These are phyloP conservation scores for Genyomyrus donnyi DNA, from an alignment of 2,113 vertebrate species.

Conservation along the genomic window DNA sequence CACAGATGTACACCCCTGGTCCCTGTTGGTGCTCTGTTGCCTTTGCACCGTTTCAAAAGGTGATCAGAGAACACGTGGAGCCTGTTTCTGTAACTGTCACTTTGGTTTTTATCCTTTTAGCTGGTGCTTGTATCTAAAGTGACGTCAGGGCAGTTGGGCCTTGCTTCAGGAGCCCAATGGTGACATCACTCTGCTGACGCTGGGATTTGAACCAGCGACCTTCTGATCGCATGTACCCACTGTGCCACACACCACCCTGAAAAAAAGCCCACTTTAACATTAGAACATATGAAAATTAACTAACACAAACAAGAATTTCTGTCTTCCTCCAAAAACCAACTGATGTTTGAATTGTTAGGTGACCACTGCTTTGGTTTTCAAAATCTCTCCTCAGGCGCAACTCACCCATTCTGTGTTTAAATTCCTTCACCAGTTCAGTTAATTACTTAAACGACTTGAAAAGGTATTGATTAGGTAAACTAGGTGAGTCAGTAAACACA, in stretches of 20 bases:
- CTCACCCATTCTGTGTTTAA: neutral
- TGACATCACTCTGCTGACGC: neutral
- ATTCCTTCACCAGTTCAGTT: neutral
- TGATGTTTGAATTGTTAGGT: too few species aligned
- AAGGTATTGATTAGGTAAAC: neutral
- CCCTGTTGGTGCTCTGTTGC: neutral
- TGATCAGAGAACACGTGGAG: neutral
- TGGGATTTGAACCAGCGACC: neutral
- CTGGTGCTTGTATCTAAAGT: neutral
- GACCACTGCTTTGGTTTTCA: too few species aligned
- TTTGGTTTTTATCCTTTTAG: neutral
- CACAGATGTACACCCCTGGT: neutral
- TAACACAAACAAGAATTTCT: neutral
- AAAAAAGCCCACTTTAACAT: neutral
- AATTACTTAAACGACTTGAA: neutral
- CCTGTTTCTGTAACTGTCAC: neutral
- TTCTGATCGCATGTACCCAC: neutral
- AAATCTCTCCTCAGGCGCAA: neutral
- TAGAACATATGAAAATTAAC: neutral
- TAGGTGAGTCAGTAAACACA: neutral
- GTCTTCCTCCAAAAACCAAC: neutral
- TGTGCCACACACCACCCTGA: neutral
- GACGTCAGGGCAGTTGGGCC: neutral
- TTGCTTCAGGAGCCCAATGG: neutral
- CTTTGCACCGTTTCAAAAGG: neutral